Base-by-base conservation (phyloP, 92 coral and sea anemone genomes). In the Phenganax stokvisi region DNA sequence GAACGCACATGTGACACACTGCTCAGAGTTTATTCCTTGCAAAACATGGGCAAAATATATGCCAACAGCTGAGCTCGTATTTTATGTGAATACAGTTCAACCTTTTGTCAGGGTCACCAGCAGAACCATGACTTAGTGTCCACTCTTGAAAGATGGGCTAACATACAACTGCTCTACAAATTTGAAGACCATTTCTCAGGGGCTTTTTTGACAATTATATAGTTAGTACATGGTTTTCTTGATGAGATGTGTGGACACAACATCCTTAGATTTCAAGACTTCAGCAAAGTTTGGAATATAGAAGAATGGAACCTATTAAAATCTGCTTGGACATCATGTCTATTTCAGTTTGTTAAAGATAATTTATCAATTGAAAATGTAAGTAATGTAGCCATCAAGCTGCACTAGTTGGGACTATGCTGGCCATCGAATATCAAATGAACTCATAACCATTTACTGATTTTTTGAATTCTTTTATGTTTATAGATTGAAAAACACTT, bases 231-330 rank as follows among this genome's bases (percentile, higher is more conserved):
- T 76, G 96, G 88, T 12, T 72, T 90, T 3, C 71, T 92, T 57
- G 96, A 96, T 61, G 71, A 81, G 66, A 81, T 96, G 53, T 96
- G 99, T 77, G 80, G 84, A 80, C 90, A 90, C 28, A 88, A 86
- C 65, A 80, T 59, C 75, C 85, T 91, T 61, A 84, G 96, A 76
- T 96, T 88, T 77, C 88, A 86, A 28, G 85, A 69, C 68, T 92
- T 84, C 72, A 89, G 92, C 57, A 87, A 85, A 80, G 68, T 92
- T 81, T 96, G 99, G 99, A 92, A 81, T 54, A 84, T 85, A 25
- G 88, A 87, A 56, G 97, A 96, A 78, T 96, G 99, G 99, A 90
- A 85, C 83, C 28, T 76, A 74, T 86, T 96, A 47, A 86, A 77
- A 57, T 51, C 73, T 53, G 51, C 73, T 64, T 79, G 83, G 83